Percentiles rank a stretch among this genome's conserved stretches.
phyloP scores from a whole-genome alignment of 2,888 invertebrate genomes.

The Sphinx pinastri region DNA sequence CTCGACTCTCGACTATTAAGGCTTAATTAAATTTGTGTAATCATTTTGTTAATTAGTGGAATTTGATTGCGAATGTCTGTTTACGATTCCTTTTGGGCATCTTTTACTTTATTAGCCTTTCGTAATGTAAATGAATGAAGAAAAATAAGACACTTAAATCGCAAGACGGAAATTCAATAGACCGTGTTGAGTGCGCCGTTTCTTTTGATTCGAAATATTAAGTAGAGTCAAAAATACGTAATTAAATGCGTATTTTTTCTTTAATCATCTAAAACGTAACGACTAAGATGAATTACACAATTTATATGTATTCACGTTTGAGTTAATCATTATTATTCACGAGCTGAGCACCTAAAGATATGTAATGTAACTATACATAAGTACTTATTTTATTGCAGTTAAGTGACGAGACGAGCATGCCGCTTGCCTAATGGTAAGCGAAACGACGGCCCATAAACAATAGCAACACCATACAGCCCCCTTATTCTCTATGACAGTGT shows the following conservation, averaged over 20 bases:
- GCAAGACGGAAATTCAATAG: slow-evolving; percentile 10
- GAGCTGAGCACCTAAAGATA: too few species aligned
- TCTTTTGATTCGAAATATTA: neutral
- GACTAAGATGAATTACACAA: too few species aligned
- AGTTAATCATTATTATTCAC: too few species aligned
- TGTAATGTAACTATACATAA: too few species aligned
- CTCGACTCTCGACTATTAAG: slow-evolving; percentile 31
- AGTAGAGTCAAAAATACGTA: neutral
- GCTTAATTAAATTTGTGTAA: slow-evolving; percentile 46
- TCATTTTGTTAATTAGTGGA: slow-evolving; percentile 45
- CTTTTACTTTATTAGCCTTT: slow-evolving; percentile 21
- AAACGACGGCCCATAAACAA: too few species aligned
- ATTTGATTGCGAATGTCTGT: slow-evolving; percentile 43
- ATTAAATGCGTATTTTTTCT: neutral
- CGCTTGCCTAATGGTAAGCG: too few species aligned
- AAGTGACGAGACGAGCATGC: too few species aligned
- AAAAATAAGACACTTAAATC: neutral
- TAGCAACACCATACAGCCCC: too few species aligned
- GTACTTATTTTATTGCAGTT: too few species aligned
- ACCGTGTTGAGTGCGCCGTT: neutral
- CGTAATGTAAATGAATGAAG: neutral
- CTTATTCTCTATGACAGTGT: too few species aligned
- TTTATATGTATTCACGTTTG: too few species aligned
- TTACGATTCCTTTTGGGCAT: slow-evolving; percentile 35
- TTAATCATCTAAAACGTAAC: too few species aligned